These are phyloP conservation scores for Pinna nobilis DNA, from an alignment of 1,140 invertebrate species.

Conservation along the genomic window DNA sequence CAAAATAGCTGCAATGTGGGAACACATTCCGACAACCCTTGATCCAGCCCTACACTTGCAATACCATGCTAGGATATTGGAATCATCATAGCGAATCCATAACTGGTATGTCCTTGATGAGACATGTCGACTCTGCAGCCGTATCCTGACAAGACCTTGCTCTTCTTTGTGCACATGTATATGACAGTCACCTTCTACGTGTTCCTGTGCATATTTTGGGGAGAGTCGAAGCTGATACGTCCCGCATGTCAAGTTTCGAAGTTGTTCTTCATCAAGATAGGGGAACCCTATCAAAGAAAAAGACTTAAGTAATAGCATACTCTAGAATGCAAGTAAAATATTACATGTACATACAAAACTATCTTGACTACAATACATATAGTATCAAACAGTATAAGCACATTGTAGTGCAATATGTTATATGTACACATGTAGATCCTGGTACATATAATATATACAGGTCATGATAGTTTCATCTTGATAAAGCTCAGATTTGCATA, in stretches of 20 bases:
- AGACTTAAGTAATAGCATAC: too few relatives aligned
- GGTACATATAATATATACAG: too few relatives aligned
- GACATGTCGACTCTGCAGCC: constrained; percentile 4
- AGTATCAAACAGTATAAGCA: too few relatives aligned
- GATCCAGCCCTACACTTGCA: constrained; percentile 8
- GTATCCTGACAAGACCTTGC: neutral
- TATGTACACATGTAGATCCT: too few relatives aligned
- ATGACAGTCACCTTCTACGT: constrained; percentile 20
- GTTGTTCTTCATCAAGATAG: constrained; percentile 14
- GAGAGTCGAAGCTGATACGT: constrained; percentile 15
- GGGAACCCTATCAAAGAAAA: constrained; percentile 2
- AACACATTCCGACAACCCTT: too few relatives aligned
- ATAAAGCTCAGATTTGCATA: too few relatives aligned
- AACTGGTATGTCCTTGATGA: neutral
- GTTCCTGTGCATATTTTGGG: constrained; percentile 21
- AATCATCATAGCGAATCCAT: constrained; percentile 2
- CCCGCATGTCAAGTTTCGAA: constrained; percentile 8
- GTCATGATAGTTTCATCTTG: too few relatives aligned
- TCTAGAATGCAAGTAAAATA: too few relatives aligned
- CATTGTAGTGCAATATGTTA: too few relatives aligned
- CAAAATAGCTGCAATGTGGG: too few relatives aligned
- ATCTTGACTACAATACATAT: too few relatives aligned
- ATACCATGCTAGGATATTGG: constrained; percentile 7
- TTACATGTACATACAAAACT: too few relatives aligned
- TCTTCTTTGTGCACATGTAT: constrained; percentile 25